phyloP scores from a whole-genome alignment of 1,140 invertebrate genomes.

The Coboldia fuscipes region DNA sequence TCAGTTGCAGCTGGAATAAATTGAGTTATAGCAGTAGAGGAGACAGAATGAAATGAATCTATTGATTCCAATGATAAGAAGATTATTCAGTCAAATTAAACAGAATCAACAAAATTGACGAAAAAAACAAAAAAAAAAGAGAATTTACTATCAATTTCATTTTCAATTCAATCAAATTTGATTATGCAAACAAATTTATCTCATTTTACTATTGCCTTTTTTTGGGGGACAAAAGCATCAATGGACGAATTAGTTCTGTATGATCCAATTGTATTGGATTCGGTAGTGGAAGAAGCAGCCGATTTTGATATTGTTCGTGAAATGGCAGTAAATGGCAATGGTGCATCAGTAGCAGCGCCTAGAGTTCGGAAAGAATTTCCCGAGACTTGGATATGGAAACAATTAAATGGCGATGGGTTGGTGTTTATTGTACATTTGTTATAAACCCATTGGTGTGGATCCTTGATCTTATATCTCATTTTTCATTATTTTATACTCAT shows the following conservation, averaged over 20 bases:
- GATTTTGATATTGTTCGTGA: background rate
- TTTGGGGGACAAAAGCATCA: background rate
- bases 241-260: background rate
- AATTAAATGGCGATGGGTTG: background rate
- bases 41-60: too few relatives aligned
- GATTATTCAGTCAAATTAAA: too few relatives aligned
- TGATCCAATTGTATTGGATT: background rate
- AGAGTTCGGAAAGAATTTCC: constrained; percentile 35
- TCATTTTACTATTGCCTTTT: background rate
- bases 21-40: too few relatives aligned
- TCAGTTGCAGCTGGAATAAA: too few relatives aligned
- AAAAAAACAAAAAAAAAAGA: too few relatives aligned
- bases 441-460: background rate
- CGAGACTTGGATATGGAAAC: constrained; percentile 40
- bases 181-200: background rate
- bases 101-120: too few relatives aligned
- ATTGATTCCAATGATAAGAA: too few relatives aligned
- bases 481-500: background rate
- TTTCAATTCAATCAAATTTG: too few relatives aligned
- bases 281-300: background rate
- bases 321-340: background rate
- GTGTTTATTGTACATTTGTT: background rate
- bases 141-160: too few relatives aligned
- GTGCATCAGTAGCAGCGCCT: background rate
- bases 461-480: background rate